Percentiles rank a stretch among this genome's conserved stretches.
phyloP scores from a whole-genome alignment of 2,113 vertebrate genomes.

The Connochaetes taurinus region DNA sequence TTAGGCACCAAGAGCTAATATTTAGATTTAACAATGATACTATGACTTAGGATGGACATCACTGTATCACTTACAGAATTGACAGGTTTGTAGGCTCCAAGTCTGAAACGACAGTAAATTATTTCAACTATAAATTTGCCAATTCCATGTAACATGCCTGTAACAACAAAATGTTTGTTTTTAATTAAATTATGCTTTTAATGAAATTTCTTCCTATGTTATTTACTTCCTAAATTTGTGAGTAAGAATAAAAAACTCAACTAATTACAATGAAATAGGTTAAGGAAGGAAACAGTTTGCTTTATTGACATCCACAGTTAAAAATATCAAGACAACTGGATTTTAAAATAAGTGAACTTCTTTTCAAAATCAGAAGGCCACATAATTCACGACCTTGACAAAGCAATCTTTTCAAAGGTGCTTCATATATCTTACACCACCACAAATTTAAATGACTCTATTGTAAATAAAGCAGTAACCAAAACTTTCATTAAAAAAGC shows the following conservation, averaged over 20 bases:
- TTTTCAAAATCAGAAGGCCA: background rate
- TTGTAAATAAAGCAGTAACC: background rate
- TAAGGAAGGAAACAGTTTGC: background rate
- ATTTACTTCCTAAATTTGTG: background rate
- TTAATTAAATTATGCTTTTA: background rate
- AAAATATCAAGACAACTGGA: background rate
- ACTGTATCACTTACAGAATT: slow-evolving; percentile 80
- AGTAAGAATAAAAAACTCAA: background rate
- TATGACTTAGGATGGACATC: background rate
- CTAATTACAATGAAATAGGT: background rate
- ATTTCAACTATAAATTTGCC: slow-evolving; percentile 92
- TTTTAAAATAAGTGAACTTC: background rate
- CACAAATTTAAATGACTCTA: background rate
- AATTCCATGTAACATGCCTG: slow-evolving; percentile 94
- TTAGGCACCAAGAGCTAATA: background rate
- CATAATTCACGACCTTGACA: background rate
- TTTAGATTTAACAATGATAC: background rate
- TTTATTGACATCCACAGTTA: background rate
- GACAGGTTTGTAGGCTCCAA: slow-evolving; percentile 84
- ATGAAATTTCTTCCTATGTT: slow-evolving; percentile 21
- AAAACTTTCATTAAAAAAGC: background rate
- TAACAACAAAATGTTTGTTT: slow-evolving; percentile 43
- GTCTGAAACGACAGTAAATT: slow-evolving; percentile 93
- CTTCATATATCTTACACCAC: background rate
- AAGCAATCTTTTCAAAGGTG: background rate